Percentiles rank a stretch among this genome's conserved stretches.
Evolutionary conservation across 2,797 vertebrate species (phyloP).

Genomic region (Liasis olivaceus): DNA sequence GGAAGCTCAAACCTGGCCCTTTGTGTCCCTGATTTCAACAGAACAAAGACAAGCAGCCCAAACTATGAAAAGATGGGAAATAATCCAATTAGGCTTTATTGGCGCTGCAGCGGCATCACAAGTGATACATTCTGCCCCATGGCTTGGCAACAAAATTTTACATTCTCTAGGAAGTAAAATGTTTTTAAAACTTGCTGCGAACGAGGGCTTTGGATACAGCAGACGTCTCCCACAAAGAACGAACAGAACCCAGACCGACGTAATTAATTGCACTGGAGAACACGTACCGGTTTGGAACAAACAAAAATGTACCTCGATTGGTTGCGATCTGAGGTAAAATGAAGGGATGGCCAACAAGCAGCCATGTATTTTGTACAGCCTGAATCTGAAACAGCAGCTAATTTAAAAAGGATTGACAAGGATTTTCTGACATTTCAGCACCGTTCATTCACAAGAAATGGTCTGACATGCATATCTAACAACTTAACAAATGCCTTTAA

Average conservation of each 20-base stretch:
- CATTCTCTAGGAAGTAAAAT: slow-evolving; percentile 25
- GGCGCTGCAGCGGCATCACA: neutral
- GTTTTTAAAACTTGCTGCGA: slow-evolving; percentile 53
- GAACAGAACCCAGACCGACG: slow-evolving; percentile 20
- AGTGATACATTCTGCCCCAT: neutral
- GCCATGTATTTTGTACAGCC: slow-evolving; percentile 8
- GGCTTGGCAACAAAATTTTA: neutral
- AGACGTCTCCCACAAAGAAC: slow-evolving; percentile 34
- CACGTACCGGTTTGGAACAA: slow-evolving; percentile 51
- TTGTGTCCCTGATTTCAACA: neutral
- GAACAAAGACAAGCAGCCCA: neutral
- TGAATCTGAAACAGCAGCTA: slow-evolving; percentile 10
- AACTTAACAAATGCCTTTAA: slow-evolving; percentile 47
- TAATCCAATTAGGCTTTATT: slow-evolving; percentile 17
- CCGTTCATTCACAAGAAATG: slow-evolving; percentile 46
- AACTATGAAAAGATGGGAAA: neutral
- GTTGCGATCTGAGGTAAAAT: slow-evolving; percentile 42
- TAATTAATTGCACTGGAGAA: slow-evolving; percentile 51
- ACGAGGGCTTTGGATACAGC: slow-evolving; percentile 48
- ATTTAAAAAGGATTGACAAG: slow-evolving; percentile 28
- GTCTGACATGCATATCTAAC: slow-evolving; percentile 43
- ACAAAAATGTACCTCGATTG: slow-evolving; percentile 38
- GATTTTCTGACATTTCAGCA: slow-evolving; percentile 27
- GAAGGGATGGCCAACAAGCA: neutral
- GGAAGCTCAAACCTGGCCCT: neutral